Conservation (phyloP, 2,797 vertebrate genomes). For the Phrynocephalus guinanensis region DNA sequence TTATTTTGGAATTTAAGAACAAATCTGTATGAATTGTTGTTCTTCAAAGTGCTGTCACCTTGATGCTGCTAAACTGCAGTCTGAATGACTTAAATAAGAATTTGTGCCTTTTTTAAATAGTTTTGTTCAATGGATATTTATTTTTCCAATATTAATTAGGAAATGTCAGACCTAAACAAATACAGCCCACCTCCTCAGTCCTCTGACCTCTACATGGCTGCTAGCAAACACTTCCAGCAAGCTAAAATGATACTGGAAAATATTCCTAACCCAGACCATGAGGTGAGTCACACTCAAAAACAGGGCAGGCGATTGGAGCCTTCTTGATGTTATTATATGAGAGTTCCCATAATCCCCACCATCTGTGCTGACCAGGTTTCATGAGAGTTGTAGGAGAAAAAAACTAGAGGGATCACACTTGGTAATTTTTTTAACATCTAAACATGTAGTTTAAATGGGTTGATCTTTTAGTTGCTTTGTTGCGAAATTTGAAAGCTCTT, state of each 20-base stretch:
- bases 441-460: background rate
- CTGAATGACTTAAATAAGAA: background rate
- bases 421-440: background rate
- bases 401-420: too few relatives aligned
- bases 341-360: too few relatives aligned
- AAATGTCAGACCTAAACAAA: constrained; percentile 99
- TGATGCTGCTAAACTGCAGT: background rate
- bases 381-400: too few relatives aligned
- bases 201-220: constrained; percentile 95
- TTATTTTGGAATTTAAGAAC: background rate
- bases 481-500: background rate
- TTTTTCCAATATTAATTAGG: constrained; percentile 76
- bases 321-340: too few relatives aligned
- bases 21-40: background rate
- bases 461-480: background rate
- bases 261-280: constrained; percentile 90
- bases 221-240: constrained; percentile 99
- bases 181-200: constrained; percentile 96
- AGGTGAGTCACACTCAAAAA: constrained; percentile 80
- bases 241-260: constrained; percentile 98
- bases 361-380: too few relatives aligned
- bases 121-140: constrained; percentile 47
- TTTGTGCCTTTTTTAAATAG: background rate
- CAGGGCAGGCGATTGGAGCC: too few relatives aligned
- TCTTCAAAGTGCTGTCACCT: background rate